These are phyloP conservation scores for Cistogaster globosa DNA, from an alignment of 2,888 invertebrate species.

Conservation along the genomic window DNA sequence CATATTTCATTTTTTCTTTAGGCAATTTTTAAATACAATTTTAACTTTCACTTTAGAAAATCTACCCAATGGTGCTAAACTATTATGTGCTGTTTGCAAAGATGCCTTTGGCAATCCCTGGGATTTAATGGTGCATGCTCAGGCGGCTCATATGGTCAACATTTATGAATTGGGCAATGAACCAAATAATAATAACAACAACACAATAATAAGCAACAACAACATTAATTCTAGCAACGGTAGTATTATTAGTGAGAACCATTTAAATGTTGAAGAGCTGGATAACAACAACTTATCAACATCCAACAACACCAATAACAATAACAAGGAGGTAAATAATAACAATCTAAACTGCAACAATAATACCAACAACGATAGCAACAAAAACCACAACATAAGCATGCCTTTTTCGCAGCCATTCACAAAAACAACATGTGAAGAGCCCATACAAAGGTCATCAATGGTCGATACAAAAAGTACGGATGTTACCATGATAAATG, in stretches of 20 bases:
- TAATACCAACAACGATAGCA: constrained; percentile 69
- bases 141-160: constrained; percentile 88
- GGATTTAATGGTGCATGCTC: constrained; percentile 89
- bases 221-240: constrained; percentile 46
- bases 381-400: constrained; percentile 69
- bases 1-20: not conserved
- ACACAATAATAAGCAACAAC: constrained; percentile 70
- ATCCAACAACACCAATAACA: constrained; percentile 76
- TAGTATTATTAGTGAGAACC: constrained; percentile 49
- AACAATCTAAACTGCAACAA: constrained; percentile 55
- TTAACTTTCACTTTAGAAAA: constrained; percentile 76
- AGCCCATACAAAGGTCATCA: constrained; percentile 43
- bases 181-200: constrained; percentile 74
- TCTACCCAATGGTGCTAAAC: constrained; percentile 83
- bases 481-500: constrained; percentile 49
- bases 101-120: constrained; percentile 87
- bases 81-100: constrained; percentile 87
- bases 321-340: constrained; percentile 71
- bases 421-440: constrained; percentile 53
- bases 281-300: constrained; percentile 73
- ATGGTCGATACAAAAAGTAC: constrained; percentile 55
- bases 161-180: constrained; percentile 86
- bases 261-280: constrained; percentile 66
- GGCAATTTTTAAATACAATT: not conserved
- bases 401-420: constrained; percentile 63